phyloP scores from a whole-genome alignment of 1,140 invertebrate species.

The Sinonovacula constricta region DNA sequence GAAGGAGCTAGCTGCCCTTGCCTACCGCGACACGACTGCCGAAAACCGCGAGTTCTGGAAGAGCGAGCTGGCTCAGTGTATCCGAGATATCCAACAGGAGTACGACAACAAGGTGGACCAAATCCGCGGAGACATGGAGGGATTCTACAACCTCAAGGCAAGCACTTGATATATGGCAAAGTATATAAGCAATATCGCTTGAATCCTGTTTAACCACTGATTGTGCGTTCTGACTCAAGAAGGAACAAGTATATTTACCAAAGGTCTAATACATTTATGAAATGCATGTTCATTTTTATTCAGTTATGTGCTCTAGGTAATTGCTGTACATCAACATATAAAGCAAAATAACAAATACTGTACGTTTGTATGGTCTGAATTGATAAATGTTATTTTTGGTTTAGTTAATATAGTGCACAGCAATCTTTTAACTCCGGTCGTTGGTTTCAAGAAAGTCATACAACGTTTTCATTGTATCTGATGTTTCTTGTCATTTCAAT shows the following conservation, averaged over 20 bases:
- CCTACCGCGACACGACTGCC: constrained; percentile 79
- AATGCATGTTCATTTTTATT: no score
- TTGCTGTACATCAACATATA: no score
- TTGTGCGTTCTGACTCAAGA: no score
- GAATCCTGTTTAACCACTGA: no score
- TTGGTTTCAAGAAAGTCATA: not conserved
- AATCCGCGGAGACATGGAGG: constrained; percentile 77
- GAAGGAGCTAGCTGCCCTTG: constrained; percentile 80
- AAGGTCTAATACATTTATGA: no score
- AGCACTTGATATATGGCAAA: no score
- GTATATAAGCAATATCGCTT: not conserved
- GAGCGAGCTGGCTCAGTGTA: constrained; percentile 80
- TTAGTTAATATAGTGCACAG: no score
- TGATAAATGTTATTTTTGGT: no score
- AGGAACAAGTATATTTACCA: no score
- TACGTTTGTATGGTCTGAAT: no score
- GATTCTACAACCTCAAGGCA: constrained; percentile 77
- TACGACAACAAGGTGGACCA: constrained; percentile 79
- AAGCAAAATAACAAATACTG: no score
- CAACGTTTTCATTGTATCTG: not conserved
- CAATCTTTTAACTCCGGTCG: not conserved
- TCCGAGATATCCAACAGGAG: constrained; percentile 80
- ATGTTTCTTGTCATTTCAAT: not conserved
- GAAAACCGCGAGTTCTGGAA: constrained; percentile 81
- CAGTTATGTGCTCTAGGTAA: no score